Evolutionary conservation across 53 echinoderm and acorn worm species (phyloP).

Genomic region (Paracentrotus lividus): DNA sequence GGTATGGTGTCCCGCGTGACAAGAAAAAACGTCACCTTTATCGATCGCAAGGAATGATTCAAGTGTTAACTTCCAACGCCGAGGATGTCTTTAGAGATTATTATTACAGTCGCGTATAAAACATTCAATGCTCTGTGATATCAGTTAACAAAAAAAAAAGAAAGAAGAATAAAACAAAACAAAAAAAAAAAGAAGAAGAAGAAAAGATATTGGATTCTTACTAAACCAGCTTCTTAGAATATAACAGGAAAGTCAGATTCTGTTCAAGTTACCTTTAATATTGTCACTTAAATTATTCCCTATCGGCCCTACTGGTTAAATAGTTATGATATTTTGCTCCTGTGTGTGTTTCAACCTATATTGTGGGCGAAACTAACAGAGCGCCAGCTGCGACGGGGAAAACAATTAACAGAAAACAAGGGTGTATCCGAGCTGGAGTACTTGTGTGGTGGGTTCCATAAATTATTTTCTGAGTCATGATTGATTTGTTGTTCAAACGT

Average conservation of each 20-base stretch:
- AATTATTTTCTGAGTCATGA: too few species aligned
- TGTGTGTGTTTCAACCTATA: not conserved
- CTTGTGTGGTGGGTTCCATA: too few species aligned
- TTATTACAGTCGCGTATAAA: not conserved
- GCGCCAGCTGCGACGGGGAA: not conserved
- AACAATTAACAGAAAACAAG: too few species aligned
- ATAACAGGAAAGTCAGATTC: too few species aligned
- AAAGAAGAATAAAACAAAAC: not conserved
- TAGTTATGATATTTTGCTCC: not conserved
- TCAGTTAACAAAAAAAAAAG: not conserved
- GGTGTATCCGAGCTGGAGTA: too few species aligned
- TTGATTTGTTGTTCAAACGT: too few species aligned
- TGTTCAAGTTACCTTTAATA: not conserved
- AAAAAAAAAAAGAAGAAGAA: too few species aligned
- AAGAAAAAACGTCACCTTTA: conserved; percentile 11
- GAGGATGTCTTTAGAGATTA: conserved; percentile 21
- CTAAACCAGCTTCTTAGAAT: not conserved
- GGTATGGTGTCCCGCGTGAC: conserved; percentile 15
- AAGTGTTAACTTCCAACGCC: conserved; percentile 23
- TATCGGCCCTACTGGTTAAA: not conserved
- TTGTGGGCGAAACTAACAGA: not conserved
- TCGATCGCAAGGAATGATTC: conserved; percentile 1
- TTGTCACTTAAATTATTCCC: not conserved
- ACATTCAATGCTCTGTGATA: not conserved
- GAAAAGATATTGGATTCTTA: too few species aligned